Evolutionary conservation across 2,888 invertebrate genomes (phyloP).

Genomic region (Cyclophora albipunctata): DNA sequence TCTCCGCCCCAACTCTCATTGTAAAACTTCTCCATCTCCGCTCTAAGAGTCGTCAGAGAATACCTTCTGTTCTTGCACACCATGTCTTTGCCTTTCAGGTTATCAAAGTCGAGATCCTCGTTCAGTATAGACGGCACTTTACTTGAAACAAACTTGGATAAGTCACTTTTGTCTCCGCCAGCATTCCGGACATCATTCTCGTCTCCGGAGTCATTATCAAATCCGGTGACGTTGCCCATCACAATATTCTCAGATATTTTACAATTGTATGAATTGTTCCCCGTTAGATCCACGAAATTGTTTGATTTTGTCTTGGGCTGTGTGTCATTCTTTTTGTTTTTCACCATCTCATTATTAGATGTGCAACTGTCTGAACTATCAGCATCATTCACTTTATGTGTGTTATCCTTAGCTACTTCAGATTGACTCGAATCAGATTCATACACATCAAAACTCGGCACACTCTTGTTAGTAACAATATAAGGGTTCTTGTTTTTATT

Average conservation of each 20-base stretch:
- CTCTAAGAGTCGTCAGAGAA: slow-evolving; percentile 55
- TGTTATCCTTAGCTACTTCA: slow-evolving; percentile 32
- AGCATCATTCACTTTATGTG: slow-evolving; percentile 18
- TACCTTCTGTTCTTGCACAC: slow-evolving; percentile 47
- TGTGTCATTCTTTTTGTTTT: slow-evolving; percentile 18
- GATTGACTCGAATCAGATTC: slow-evolving; percentile 71
- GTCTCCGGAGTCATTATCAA: slow-evolving; percentile 40
- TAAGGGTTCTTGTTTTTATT: slow-evolving; percentile 40
- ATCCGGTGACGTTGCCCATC: slow-evolving; percentile 61
- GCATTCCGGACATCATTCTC: slow-evolving; percentile 10
- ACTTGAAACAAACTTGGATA: slow-evolving; percentile 53
- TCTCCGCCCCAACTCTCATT: slow-evolving; percentile 80
- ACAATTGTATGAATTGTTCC: slow-evolving; percentile 25
- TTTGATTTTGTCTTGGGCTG: slow-evolving; percentile 11
- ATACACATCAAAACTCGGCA: slow-evolving; percentile 69
- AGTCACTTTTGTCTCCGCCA: slow-evolving; percentile 26
- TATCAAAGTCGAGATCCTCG: slow-evolving; percentile 63
- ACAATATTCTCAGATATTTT: slow-evolving; percentile 52
- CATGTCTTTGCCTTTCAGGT: slow-evolving; percentile 56
- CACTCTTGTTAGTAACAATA: slow-evolving; percentile 52
- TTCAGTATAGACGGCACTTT: slow-evolving; percentile 61
- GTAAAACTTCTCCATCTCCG: slow-evolving; percentile 79
- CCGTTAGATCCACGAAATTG: slow-evolving; percentile 46
- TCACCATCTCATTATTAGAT: slow-evolving; percentile 16
- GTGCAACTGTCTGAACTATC: slow-evolving; percentile 31